These are phyloP conservation scores for Erannis defoliaria DNA, from an alignment of 2,888 invertebrate species.

Conservation along the genomic window DNA sequence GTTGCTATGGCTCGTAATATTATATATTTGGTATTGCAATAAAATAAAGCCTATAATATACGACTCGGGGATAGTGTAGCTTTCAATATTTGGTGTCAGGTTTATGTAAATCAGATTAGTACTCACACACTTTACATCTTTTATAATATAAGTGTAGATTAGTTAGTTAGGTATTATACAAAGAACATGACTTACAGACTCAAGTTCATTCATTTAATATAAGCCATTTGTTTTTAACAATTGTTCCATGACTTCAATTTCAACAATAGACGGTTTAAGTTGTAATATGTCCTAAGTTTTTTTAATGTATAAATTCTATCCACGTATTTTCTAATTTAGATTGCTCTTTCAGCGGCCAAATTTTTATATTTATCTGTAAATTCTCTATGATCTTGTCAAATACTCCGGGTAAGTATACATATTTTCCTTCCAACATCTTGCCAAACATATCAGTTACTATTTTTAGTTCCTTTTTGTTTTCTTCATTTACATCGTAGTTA, in stretches of 20 bases:
- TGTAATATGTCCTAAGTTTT: too few species aligned
- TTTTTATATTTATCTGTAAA: slow-evolving; percentile 56
- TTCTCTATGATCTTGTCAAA: slow-evolving; percentile 55
- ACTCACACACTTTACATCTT: too few species aligned
- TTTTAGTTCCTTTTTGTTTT: slow-evolving; percentile 52
- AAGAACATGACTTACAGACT: too few species aligned
- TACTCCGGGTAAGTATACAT: slow-evolving; percentile 20
- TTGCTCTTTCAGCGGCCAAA: slow-evolving; percentile 58
- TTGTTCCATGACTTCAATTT: not conserved
- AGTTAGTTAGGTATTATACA: too few species aligned
- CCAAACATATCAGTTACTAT: slow-evolving; percentile 50
- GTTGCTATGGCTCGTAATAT: too few species aligned
- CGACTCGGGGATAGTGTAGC: too few species aligned
- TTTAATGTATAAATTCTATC: slow-evolving; percentile 49
- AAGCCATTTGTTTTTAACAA: not conserved
- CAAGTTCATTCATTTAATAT: too few species aligned
- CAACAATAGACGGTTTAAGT: not conserved
- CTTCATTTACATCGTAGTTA: slow-evolving; percentile 54
- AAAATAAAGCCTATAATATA: too few species aligned
- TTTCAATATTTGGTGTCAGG: too few species aligned
- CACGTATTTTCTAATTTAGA: slow-evolving; percentile 55
- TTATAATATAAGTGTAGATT: too few species aligned
- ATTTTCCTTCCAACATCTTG: slow-evolving; percentile 41
- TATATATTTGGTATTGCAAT: too few species aligned
- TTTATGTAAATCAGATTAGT: too few species aligned